phyloP scores from a whole-genome alignment of 2,888 invertebrate genomes.

The Oligia strigilis region DNA sequence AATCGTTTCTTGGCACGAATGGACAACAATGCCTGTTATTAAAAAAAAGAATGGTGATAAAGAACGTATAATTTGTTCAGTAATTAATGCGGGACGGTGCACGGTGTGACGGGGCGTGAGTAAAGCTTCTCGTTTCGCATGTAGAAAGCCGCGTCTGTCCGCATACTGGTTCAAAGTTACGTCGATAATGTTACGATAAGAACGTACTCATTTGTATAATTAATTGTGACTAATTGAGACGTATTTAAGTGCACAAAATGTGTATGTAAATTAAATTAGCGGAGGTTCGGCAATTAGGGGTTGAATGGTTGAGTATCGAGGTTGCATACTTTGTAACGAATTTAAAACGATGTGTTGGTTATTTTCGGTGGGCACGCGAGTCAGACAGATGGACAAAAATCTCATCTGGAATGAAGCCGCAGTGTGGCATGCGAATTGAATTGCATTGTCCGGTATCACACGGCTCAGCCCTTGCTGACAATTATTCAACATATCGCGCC shows the following conservation, averaged over 20 bases:
- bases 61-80: conserved; percentile 87
- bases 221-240: conserved; percentile 86
- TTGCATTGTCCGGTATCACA: conserved; percentile 80
- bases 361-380: conserved; percentile 61
- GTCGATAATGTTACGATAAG: conserved; percentile 82
- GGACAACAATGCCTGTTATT: conserved; percentile 89
- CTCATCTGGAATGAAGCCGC: conserved; percentile 77
- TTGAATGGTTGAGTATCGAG: conserved; percentile 33
- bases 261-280: conserved; percentile 70
- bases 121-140: conserved; percentile 86
- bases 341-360: conserved; percentile 56
- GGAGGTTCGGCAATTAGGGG: conserved; percentile 63
- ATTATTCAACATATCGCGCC: conserved; percentile 25
- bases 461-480: conserved; percentile 39
- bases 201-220: conserved; percentile 81
- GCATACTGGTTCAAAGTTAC: conserved; percentile 80
- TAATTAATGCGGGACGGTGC: conserved; percentile 86
- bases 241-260: conserved; percentile 76
- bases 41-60: conserved; percentile 87
- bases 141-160: conserved; percentile 81
- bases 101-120: conserved; percentile 87
- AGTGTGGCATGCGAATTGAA: conserved; percentile 79
- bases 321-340: conserved; percentile 54
- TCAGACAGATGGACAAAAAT: conserved; percentile 75
- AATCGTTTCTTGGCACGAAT: conserved; percentile 89